phyloP scores from a whole-genome alignment of 2,113 vertebrate genomes.

The Genyomyrus donnyi region DNA sequence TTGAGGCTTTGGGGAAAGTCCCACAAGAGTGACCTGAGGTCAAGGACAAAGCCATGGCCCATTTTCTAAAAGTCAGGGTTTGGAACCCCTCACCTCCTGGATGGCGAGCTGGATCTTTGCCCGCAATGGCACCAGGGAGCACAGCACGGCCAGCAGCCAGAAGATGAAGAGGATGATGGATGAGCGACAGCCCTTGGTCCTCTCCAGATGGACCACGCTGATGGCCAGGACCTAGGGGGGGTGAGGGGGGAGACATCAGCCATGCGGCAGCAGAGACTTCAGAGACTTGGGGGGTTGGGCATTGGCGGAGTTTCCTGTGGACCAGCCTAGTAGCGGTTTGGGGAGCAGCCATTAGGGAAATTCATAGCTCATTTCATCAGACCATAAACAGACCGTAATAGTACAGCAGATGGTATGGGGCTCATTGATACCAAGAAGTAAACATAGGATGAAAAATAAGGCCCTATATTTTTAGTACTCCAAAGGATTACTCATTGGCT shows the following conservation, averaged over 20 bases:
- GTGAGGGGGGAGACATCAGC: background rate
- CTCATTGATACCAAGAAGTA: background rate
- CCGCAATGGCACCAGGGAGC: slow-evolving; percentile 51
- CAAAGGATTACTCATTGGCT: background rate
- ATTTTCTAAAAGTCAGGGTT: background rate
- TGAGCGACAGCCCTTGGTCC: slow-evolving; percentile 64
- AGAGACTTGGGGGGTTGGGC: background rate
- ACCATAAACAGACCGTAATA: background rate
- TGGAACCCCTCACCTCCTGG: slow-evolving; percentile 54
- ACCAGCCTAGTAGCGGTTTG: background rate
- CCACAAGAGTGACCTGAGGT: background rate
- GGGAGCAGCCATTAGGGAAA: background rate
- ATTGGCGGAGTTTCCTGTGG: background rate
- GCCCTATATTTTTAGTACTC: background rate
- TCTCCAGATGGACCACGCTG: slow-evolving; percentile 66
- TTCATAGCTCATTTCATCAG: slow-evolving; percentile 3
- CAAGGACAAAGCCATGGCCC: background rate
- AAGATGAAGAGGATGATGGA: slow-evolving; percentile 70
- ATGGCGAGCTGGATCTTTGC: slow-evolving; percentile 50
- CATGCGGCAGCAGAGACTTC: background rate
- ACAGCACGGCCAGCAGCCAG: slow-evolving; percentile 66
- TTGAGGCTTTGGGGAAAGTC: background rate
- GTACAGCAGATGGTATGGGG: background rate
- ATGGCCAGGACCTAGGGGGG: slow-evolving; percentile 52
- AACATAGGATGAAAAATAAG: background rate